These are phyloP conservation scores for Reticulitermes lucifugus DNA, from an alignment of 2,888 invertebrate genomes.

Conservation along the genomic window DNA sequence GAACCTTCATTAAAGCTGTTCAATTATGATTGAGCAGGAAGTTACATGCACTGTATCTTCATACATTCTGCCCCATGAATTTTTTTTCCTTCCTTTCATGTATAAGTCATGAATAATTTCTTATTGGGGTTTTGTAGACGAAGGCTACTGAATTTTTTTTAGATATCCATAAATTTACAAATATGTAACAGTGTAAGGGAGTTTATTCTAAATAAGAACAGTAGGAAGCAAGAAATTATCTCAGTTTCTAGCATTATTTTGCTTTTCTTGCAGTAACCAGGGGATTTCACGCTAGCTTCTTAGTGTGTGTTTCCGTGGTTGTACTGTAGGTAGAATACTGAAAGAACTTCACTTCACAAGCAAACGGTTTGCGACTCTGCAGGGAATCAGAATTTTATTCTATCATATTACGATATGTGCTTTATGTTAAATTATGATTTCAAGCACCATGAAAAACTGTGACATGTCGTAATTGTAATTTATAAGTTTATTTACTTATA, in stretches of 20 bases:
- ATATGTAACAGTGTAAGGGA: neutral
- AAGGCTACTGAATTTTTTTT: neutral
- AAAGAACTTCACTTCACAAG: too few species aligned
- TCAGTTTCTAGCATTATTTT: neutral
- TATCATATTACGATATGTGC: too few species aligned
- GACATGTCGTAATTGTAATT: too few species aligned
- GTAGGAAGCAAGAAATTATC: neutral
- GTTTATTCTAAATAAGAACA: neutral
- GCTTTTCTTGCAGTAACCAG: neutral
- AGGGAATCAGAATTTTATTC: too few species aligned
- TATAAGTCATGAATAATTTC: neutral
- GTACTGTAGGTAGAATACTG: too few species aligned
- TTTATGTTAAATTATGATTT: too few species aligned
- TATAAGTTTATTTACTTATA: too few species aligned
- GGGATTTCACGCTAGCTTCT: too few species aligned
- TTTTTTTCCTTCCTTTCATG: neutral
- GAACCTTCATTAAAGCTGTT: conserved; percentile 39
- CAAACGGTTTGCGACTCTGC: too few species aligned
- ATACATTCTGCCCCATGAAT: neutral
- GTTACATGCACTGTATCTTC: conserved; percentile 16
- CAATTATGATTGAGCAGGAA: conserved; percentile 32
- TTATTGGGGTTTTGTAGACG: conserved; percentile 9
- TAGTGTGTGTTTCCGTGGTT: too few species aligned
- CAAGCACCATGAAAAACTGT: too few species aligned
- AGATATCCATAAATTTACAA: neutral